Percentiles rank a stretch among this genome's conserved stretches.
These are phyloP conservation scores for Andrena fulva DNA, from an alignment of 2,888 invertebrate species.

Conservation along the genomic window DNA sequence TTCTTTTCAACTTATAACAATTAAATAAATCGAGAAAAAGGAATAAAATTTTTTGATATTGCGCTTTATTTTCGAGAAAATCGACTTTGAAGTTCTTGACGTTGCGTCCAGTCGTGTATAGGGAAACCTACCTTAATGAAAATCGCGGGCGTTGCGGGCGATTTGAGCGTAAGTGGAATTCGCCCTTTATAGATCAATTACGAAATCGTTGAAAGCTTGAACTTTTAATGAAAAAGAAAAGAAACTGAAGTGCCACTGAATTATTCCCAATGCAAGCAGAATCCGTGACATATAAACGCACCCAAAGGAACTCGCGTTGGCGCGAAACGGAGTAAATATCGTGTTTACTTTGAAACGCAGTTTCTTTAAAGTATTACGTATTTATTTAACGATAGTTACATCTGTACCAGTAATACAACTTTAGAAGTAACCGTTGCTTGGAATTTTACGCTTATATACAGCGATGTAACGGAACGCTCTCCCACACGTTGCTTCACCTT, in stretches of 20 bases:
- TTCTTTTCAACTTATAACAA: too few species aligned
- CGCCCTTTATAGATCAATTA: too few species aligned
- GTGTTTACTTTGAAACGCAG: not conserved
- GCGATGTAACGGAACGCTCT: not conserved
- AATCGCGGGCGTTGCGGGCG: too few species aligned
- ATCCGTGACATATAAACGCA: not conserved
- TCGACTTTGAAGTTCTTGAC: too few species aligned
- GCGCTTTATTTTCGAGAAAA: too few species aligned
- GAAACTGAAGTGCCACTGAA: not conserved
- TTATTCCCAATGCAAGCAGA: not conserved
- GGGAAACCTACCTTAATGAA: too few species aligned
- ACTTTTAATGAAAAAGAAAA: not conserved
- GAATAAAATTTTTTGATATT: too few species aligned
- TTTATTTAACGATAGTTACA: not conserved
- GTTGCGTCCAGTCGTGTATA: too few species aligned
- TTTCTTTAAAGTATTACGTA: not conserved
- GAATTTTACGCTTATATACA: not conserved
- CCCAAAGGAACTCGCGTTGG: not conserved
- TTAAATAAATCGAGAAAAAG: too few species aligned
- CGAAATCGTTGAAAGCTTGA: not conserved
- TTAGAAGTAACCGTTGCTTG: not conserved
- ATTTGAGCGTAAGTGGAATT: too few species aligned
- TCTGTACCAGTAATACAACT: not conserved
- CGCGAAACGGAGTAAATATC: not conserved
- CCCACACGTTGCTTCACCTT: not conserved